Percentiles rank a stretch among this genome's conserved stretches.
These are phyloP conservation scores for Mustela nigripes DNA, from an alignment of 2,113 vertebrate genomes.

Conservation along the genomic window DNA sequence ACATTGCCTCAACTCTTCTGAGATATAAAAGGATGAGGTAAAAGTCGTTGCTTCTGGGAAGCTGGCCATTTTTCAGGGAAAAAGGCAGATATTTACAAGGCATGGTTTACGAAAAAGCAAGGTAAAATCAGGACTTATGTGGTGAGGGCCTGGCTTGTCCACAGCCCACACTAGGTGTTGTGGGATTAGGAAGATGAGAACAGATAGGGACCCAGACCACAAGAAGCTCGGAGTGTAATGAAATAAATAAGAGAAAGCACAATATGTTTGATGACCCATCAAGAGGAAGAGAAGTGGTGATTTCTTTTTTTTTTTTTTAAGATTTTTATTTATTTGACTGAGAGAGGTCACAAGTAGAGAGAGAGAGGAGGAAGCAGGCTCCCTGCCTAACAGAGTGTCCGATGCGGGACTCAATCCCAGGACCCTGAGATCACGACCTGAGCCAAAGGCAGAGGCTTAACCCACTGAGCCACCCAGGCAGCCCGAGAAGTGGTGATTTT, in stretches of 20 bases:
- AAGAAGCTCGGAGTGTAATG: neutral
- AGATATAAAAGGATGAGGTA: neutral
- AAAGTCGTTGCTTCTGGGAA: neutral
- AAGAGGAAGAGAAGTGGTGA: neutral
- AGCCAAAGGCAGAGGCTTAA: too few relatives aligned
- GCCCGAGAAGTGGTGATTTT: neutral
- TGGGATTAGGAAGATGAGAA: neutral
- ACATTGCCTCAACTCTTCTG: neutral
- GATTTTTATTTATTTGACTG: too few relatives aligned
- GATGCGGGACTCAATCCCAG: too few relatives aligned
- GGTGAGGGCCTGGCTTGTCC: neutral
- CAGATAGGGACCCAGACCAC: rapidly evolving
- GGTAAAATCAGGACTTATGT: neutral
- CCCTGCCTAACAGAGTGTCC: too few relatives aligned
- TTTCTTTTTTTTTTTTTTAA: too few relatives aligned
- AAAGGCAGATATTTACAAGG: rapidly evolving
- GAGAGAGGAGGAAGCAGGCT: too few relatives aligned
- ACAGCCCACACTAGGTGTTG: too few relatives aligned
- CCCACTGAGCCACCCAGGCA: too few relatives aligned
- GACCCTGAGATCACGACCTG: too few relatives aligned
- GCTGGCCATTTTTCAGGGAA: neutral
- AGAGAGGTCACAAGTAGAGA: too few relatives aligned
- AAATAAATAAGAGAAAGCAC: neutral
- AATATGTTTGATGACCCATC: neutral
- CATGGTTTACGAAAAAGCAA: neutral